Percentiles rank a stretch among this genome's conserved stretches.
Evolutionary conservation across 1,140 invertebrate genomes (phyloP).

Genomic region (Aphelinus atriplicis): DNA sequence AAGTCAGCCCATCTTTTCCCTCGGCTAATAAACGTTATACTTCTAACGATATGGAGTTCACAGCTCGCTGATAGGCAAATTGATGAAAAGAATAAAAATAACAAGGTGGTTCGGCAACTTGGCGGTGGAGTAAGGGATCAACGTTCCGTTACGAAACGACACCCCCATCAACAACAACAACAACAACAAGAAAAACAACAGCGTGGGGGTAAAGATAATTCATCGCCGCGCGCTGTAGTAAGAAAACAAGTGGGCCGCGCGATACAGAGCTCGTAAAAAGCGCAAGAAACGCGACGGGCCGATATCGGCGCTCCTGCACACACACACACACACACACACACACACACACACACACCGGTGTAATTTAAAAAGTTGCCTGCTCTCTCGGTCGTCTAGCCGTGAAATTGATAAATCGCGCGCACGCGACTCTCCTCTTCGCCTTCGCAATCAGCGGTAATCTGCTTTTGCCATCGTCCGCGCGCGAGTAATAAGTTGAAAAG

Average conservation of each 20-base stretch:
- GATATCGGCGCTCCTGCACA: too few relatives aligned
- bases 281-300: too few relatives aligned
- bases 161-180: neutral
- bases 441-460: conserved; percentile 55
- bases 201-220: conserved; percentile 5
- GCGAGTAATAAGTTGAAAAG: conserved; percentile 55
- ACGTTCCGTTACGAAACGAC: neutral
- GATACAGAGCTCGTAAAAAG: too few relatives aligned
- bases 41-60: neutral
- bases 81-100: neutral
- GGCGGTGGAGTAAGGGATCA: neutral
- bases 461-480: conserved; percentile 36
- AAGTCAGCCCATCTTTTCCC: too few relatives aligned
- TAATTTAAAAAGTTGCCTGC: conserved; percentile 56
- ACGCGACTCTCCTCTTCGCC: conserved; percentile 38
- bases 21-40: too few relatives aligned
- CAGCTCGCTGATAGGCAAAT: neutral
- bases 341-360: conserved; percentile 30
- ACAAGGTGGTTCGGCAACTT: too few relatives aligned
- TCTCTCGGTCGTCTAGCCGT: conserved; percentile 39
- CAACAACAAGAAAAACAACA: neutral
- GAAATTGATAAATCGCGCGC: conserved; percentile 57
- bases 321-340: too few relatives aligned
- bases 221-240: neutral
- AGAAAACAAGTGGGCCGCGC: neutral